Percentiles rank a stretch among this genome's conserved stretches.
Evolutionary conservation across 1,140 invertebrate species (phyloP).

Genomic region (Linepithema humile): DNA sequence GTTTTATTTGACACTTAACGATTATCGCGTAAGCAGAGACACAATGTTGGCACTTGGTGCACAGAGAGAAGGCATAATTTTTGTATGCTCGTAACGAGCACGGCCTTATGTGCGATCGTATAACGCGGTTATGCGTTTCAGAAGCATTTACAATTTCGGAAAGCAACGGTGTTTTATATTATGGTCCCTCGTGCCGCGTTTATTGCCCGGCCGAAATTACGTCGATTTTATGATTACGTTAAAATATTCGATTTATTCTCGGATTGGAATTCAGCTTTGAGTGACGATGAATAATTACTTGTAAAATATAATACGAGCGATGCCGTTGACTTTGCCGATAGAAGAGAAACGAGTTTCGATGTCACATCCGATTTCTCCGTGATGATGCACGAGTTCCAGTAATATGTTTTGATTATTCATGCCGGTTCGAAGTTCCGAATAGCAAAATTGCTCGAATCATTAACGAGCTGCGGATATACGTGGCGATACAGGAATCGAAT

Average conservation of each 20-base stretch:
- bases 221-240: constrained; percentile 45
- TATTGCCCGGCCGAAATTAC: constrained; percentile 2
- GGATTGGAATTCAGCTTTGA: not conserved
- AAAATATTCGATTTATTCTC: constrained; percentile 47
- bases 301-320: not conserved
- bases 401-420: constrained; percentile 64
- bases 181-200: not conserved
- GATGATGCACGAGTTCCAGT: constrained; percentile 53
- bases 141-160: not conserved
- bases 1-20: constrained; percentile 17
- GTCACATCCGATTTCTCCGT: constrained; percentile 24
- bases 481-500: constrained; percentile 48
- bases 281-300: constrained; percentile 54
- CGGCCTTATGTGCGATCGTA: not conserved
- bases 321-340: constrained; percentile 47
- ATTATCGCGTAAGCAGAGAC: constrained; percentile 16
- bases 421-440: constrained; percentile 51
- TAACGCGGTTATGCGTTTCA: constrained; percentile 24
- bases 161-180: not conserved
- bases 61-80: not conserved
- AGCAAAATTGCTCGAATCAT: constrained; percentile 43
- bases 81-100: not conserved
- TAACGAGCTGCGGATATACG: constrained; percentile 47
- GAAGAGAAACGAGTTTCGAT: constrained; percentile 53
- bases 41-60: not conserved